Evolutionary conservation across 2,113 vertebrate genomes (phyloP).

Genomic region (Phalacrocorax carbo): DNA sequence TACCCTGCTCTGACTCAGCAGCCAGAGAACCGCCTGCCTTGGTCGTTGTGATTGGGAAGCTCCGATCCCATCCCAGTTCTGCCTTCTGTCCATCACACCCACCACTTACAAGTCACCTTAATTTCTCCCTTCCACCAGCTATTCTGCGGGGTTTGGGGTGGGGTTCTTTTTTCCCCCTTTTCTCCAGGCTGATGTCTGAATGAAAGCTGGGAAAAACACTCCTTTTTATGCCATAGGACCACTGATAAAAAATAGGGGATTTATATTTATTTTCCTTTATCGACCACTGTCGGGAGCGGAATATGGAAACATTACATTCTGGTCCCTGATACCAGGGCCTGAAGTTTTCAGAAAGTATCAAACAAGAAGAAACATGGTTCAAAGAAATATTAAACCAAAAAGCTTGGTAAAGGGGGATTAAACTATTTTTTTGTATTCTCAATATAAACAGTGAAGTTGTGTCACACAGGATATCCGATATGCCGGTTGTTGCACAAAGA

Average conservation of each 20-base stretch:
- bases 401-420: background rate
- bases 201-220: background rate
- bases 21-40: background rate
- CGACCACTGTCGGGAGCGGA: background rate
- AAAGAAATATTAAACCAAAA: background rate
- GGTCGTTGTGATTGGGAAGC: background rate
- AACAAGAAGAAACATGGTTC: background rate
- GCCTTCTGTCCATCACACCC: background rate
- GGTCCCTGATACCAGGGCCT: background rate
- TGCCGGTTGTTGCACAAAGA: background rate
- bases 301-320: background rate
- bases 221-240: background rate
- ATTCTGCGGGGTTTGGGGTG: no score
- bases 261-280: background rate
- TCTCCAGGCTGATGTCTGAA: background rate
- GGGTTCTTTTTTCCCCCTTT: background rate
- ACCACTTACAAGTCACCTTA: background rate
- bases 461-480: background rate
- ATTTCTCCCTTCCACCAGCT: background rate
- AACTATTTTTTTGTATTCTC: background rate
- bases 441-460: background rate
- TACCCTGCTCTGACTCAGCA: background rate
- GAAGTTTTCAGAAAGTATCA: background rate
- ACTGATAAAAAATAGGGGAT: background rate
- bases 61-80: background rate